Conservation (phyloP, 2,888 invertebrate genomes). For the Willowsia nigromaculata region DNA sequence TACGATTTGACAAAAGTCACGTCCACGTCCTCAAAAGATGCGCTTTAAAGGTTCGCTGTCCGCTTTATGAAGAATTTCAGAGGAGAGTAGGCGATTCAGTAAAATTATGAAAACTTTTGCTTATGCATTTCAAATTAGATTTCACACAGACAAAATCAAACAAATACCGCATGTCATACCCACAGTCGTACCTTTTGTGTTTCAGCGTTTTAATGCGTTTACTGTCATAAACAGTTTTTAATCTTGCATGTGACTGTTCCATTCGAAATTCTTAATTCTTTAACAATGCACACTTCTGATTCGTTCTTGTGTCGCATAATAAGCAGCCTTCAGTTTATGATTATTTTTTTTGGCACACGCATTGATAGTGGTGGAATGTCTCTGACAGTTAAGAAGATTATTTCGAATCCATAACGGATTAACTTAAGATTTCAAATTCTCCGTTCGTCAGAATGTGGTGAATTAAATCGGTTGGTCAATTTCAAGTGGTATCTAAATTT, state of each 20-base stretch:
- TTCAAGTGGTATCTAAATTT: no score
- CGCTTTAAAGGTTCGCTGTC: neutral
- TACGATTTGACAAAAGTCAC: neutral
- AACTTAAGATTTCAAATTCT: neutral
- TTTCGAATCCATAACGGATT: no score
- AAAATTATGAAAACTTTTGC: neutral
- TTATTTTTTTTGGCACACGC: no score
- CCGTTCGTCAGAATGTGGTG: no score
- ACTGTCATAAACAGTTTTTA: neutral
- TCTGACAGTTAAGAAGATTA: no score
- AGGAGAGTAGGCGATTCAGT: neutral
- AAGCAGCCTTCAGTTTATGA: no score
- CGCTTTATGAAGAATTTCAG: neutral
- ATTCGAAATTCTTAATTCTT: neutral
- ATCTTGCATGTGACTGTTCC: neutral
- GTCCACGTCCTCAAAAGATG: slow-evolving; percentile 1
- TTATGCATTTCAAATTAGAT: neutral
- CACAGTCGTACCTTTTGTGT: neutral
- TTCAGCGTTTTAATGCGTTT: neutral
- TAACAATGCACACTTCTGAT: neutral
- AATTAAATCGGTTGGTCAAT: no score
- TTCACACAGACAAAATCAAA: no score
- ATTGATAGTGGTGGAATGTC: no score
- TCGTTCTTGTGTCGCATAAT: no score
- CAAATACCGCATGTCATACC: no score